Base-by-base conservation (phyloP, 2,113 vertebrate genomes). In the Hucho hucho region DNA sequence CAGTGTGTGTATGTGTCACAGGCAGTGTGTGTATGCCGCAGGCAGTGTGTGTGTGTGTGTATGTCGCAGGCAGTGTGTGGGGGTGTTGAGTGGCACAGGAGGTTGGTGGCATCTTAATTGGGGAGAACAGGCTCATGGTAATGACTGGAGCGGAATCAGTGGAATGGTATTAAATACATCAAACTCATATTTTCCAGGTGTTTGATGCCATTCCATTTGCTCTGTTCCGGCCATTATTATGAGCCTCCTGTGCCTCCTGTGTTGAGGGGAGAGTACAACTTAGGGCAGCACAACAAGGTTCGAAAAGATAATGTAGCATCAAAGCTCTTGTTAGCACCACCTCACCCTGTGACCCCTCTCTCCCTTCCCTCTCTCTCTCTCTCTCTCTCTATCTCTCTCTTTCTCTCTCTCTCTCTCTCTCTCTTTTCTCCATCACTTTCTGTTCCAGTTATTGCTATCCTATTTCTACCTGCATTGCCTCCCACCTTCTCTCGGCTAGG, bases 31-130 rank as follows among this genome's bases (percentile, higher is more conserved):
- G 32, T 25, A 13, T 69, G 47, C 61, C n/a, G 37, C 47, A 4
- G 13, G 11, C 29, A 6, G 37, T 46, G 72, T 66, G 63, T 65
- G 5, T 37, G 74, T 56, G 64, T 43, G 24, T 76, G 74, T 25
- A 13, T 69, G 47, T 69, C n/a, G 37, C 47, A 4, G 13, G 11
- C 29, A 6, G 37, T 43, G 37, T 43, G 37, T 37, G 37, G 7
- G 14, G 61, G 28, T 18, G 9, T 6, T 73, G 28, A 13, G 20
- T 9, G 37, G 7, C 37, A 43, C 37, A 43, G 37, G 37, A 43
- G 37, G 37, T 43, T 43, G 37, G 37, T 43, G 37, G 37, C 37
- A 43, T 2, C 37, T 43, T 43, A 11, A 11, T 43, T 43, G 37
- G 37, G 37, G 37, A 43, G 9, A 2, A 43, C 37, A 2, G 9